Conservation (phyloP, 2,888 invertebrate genomes). For the Platerodrilus igneus region DNA sequence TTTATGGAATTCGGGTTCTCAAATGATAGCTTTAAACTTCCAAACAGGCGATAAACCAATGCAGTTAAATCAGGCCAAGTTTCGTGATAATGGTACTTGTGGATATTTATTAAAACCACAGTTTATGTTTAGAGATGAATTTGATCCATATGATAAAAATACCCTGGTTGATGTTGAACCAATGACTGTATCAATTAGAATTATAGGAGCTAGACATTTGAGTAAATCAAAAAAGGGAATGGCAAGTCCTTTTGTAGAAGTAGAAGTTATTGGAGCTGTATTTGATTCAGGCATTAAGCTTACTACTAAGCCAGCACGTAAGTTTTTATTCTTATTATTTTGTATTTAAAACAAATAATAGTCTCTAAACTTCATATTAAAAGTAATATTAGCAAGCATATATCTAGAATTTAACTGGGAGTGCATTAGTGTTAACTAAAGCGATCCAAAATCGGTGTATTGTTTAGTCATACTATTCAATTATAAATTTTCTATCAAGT, state of each 20-base stretch:
- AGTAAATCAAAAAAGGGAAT: slow-evolving; percentile 78
- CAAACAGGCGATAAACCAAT: slow-evolving; percentile 94
- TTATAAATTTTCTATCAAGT: too few species aligned
- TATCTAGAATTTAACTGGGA: too few species aligned
- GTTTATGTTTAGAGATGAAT: slow-evolving; percentile 76
- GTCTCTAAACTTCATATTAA: too few species aligned
- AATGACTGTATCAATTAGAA: slow-evolving; percentile 63
- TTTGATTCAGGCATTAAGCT: slow-evolving; percentile 80
- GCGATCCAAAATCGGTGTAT: too few species aligned
- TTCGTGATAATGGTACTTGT: slow-evolving; percentile 86
- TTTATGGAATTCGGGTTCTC: slow-evolving; percentile 94
- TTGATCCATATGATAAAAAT: slow-evolving; percentile 70
- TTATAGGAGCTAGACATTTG: slow-evolving; percentile 88
- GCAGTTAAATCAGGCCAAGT: slow-evolving; percentile 93
- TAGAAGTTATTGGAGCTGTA: slow-evolving; percentile 84
- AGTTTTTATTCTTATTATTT: slow-evolving; percentile 44
- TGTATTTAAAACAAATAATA: too few species aligned
- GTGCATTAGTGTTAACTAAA: too few species aligned
- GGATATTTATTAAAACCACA: slow-evolving; percentile 90
- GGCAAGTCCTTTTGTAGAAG: slow-evolving; percentile 86
- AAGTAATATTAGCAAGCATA: too few species aligned
- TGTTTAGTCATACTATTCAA: too few species aligned
- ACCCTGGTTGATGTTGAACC: slow-evolving; percentile 58
- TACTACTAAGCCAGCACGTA: slow-evolving; percentile 79
- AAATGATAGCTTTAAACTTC: slow-evolving; percentile 97